Base-by-base conservation (phyloP, 1,140 invertebrate species). In the Papilio glaucus region DNA sequence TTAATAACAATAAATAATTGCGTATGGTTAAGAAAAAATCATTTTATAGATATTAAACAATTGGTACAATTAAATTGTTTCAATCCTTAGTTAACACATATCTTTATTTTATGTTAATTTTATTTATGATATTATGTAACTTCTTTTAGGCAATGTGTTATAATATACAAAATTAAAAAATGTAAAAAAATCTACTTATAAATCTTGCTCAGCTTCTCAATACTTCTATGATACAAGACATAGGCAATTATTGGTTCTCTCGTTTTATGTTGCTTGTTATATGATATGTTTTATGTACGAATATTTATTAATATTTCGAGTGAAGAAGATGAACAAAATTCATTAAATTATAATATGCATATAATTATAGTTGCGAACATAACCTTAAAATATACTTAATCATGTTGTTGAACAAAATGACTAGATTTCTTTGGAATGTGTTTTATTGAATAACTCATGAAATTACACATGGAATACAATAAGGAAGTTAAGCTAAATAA, bases 261-360 rank as follows among this genome's bases (percentile, higher is more conserved):
- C 39, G 37, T 67, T 76, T 65, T 76, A 69, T 61, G 60, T 71
- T 62, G 49, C 75, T 72, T 53, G 65, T 75, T 68, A 74, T 63
- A 69, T 86, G 85, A 86, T 86, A 86, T 86, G 84, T 85, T 75
- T 65, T 80, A 71, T 77, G 75, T 78, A 77, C 71, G 38, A 76
- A 78, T 78, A 75, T 65, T 57, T 72, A 77, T 76, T 38, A 41
- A 76, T 75, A 61, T 57, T 74, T 72, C 49, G 15, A 49, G 42
- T 63, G 71, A 71, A 75, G 81, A 82, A 85, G 83, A 80, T 87
- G 83, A 85, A 84, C 80, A 85, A 84, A 77, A 85, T 85, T 83
- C 39, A 72, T 77, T 74, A 74, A 65, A 72, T 49, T 24, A 62
- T 67, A 33, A 41, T 61, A n/a, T 67, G 10, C 57, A 72, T 33